Evolutionary conservation across 53 echinoderm and acorn worm genomes (phyloP).

Genomic region (Echinometra lucunter): DNA sequence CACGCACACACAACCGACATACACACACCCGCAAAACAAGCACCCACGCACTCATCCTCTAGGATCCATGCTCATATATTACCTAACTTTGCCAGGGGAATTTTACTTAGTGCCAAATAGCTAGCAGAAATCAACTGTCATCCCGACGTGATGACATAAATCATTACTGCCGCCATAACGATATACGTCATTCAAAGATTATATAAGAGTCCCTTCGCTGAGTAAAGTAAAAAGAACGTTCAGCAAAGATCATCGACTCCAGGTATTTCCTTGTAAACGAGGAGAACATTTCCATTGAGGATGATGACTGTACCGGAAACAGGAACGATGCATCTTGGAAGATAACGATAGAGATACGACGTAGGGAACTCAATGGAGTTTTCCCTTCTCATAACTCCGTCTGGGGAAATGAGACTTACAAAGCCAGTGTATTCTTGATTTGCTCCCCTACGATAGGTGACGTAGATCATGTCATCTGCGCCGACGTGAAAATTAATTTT

Average conservation of each 20-base stretch:
- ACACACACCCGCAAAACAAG: not conserved
- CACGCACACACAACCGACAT: not conserved
- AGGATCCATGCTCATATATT: not conserved
- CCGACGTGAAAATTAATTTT: slow-evolving; percentile 54
- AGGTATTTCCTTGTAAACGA: slow-evolving; percentile 33
- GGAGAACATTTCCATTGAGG: slow-evolving; percentile 54
- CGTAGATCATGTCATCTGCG: slow-evolving; percentile 49
- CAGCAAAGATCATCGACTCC: slow-evolving; percentile 33
- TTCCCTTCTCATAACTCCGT: slow-evolving; percentile 13
- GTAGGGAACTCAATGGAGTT: slow-evolving; percentile 62
- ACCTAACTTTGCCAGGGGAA: too few species aligned
- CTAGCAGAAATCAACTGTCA: too few species aligned
- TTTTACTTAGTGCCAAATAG: too few species aligned
- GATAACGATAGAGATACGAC: slow-evolving; percentile 56
- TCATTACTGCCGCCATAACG: too few species aligned
- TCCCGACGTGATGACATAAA: too few species aligned
- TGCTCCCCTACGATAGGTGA: slow-evolving; percentile 2
- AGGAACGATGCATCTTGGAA: slow-evolving; percentile 48
- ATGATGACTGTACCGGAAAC: slow-evolving; percentile 40
- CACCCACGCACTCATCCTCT: not conserved
- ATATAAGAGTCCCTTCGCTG: too few species aligned
- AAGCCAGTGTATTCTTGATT: not conserved
- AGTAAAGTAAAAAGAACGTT: too few species aligned
- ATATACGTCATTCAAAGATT: too few species aligned
- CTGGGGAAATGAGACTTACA: slow-evolving; percentile 31